Percentiles rank a stretch among this genome's conserved stretches.
Evolutionary conservation across 2,888 invertebrate species (phyloP).

Genomic region (Phyllotreta cruciferae): DNA sequence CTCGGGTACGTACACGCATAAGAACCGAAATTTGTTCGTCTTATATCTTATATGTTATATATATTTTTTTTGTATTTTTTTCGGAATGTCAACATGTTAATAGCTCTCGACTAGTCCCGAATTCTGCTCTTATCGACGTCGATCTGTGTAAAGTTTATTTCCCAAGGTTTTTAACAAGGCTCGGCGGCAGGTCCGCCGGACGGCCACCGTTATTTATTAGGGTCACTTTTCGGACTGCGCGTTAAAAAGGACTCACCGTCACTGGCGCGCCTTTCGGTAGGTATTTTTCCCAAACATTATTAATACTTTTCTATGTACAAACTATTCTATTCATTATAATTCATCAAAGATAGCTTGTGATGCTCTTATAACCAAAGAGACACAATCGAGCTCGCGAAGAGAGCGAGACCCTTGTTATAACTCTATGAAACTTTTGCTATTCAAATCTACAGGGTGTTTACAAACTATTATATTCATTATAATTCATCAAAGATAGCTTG

Average conservation of each 20-base stretch:
- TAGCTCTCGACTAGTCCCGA: constrained; percentile 51
- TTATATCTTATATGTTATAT: constrained; percentile 40
- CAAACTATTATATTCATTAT: too few relatives aligned
- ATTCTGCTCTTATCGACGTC: constrained; percentile 51
- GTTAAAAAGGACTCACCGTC: constrained; percentile 36
- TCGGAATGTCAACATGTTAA: constrained; percentile 53
- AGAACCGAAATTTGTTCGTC: constrained; percentile 46
- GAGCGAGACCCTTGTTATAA: too few relatives aligned
- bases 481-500: too few relatives aligned
- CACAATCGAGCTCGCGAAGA: too few relatives aligned
- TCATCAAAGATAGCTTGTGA: too few relatives aligned
- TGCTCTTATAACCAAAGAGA: too few relatives aligned
- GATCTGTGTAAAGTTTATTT: constrained; percentile 57
- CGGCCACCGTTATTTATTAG: constrained; percentile 52
- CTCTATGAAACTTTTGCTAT: too few relatives aligned
- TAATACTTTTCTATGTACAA: neutral
- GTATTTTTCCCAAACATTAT: too few relatives aligned
- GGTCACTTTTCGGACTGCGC: constrained; percentile 48
- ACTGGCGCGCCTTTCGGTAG: constrained; percentile 9
- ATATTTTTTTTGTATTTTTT: constrained; percentile 8
- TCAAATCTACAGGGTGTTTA: too few relatives aligned
- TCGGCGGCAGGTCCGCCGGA: constrained; percentile 45
- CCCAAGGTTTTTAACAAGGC: constrained; percentile 54
- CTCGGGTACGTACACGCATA: too few relatives aligned
- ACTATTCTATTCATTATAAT: neutral